Percentiles rank a stretch among this genome's conserved stretches.
These are phyloP conservation scores for Portevinia maculata DNA, from an alignment of 2,888 invertebrate genomes.

Conservation along the genomic window DNA sequence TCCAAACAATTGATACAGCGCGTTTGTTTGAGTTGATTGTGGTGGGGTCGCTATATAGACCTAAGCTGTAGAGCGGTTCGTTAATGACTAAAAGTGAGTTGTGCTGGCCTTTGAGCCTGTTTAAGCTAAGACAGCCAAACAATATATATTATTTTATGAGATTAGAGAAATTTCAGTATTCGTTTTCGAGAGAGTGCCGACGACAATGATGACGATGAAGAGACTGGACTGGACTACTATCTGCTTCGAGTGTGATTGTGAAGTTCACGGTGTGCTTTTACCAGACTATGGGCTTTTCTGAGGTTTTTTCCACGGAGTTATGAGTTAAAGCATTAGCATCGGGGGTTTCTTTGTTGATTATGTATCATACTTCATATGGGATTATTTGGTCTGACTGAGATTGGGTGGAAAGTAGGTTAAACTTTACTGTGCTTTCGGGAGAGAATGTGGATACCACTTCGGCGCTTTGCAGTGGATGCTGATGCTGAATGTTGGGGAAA, in stretches of 20 bases:
- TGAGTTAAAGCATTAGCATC: background rate
- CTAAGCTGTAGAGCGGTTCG: slow-evolving; percentile 53
- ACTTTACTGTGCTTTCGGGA: slow-evolving; percentile 45
- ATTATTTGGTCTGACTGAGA: slow-evolving; percentile 1
- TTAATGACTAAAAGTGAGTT: slow-evolving; percentile 62
- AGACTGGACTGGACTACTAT: slow-evolving; percentile 43
- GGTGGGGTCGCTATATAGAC: slow-evolving; percentile 25
- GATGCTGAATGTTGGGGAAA: slow-evolving; percentile 44
- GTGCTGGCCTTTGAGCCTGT: slow-evolving; percentile 39
- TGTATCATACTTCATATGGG: background rate
- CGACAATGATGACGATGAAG: slow-evolving; percentile 56
- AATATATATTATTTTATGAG: background rate
- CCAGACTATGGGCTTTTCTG: slow-evolving; percentile 32
- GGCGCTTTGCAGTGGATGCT: slow-evolving; percentile 35
- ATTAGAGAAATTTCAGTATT: slow-evolving; percentile 48
- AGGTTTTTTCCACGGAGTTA: slow-evolving; percentile 54
- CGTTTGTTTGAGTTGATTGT: background rate
- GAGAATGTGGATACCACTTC: slow-evolving; percentile 21
- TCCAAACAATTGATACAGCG: slow-evolving; percentile 22
- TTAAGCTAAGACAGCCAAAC: slow-evolving; percentile 28
- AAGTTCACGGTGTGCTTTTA: slow-evolving; percentile 47
- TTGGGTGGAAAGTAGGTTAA: slow-evolving; percentile 58
- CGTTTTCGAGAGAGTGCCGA: slow-evolving; percentile 10
- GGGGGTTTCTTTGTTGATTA: background rate
- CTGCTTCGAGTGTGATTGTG: slow-evolving; percentile 33